Percentiles rank a stretch among this genome's conserved stretches.
phyloP scores from a whole-genome alignment of 2,113 vertebrate genomes.

The Ageneiosus marmoratus region DNA sequence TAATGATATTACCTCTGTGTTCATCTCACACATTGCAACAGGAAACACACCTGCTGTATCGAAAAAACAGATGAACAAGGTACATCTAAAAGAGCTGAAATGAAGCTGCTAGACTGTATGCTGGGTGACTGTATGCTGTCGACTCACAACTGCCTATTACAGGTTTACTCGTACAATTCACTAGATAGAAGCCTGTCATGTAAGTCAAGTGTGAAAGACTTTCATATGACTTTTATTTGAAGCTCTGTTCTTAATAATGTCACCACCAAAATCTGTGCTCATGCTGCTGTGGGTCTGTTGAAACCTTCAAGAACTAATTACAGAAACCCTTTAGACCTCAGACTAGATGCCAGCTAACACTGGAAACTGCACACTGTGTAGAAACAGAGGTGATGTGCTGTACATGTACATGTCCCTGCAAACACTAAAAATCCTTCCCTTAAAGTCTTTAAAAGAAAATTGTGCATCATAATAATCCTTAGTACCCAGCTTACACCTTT shows the following conservation, averaged over 20 bases:
- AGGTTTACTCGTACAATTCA: background rate
- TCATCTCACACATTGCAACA: background rate
- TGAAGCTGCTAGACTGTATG: background rate
- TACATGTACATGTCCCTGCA: background rate
- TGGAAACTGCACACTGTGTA: background rate
- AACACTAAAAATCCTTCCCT: background rate
- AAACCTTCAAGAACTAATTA: background rate
- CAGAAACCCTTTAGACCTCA: background rate
- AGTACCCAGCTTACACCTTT: background rate
- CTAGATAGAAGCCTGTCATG: background rate
- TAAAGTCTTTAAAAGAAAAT: background rate
- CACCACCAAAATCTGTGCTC: background rate
- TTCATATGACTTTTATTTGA: background rate
- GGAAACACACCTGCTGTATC: background rate
- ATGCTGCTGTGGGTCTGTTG: background rate
- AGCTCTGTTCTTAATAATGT: background rate
- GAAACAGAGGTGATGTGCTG: background rate
- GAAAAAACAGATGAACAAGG: background rate
- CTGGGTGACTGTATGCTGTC: background rate
- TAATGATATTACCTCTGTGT: background rate
- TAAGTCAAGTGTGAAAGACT: background rate
- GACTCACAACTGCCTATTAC: background rate
- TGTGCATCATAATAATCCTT: background rate
- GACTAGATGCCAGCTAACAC: background rate
- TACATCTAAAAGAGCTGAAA: background rate